phyloP scores from a whole-genome alignment of 2,797 vertebrate genomes.

The Pempheris klunzingeri region DNA sequence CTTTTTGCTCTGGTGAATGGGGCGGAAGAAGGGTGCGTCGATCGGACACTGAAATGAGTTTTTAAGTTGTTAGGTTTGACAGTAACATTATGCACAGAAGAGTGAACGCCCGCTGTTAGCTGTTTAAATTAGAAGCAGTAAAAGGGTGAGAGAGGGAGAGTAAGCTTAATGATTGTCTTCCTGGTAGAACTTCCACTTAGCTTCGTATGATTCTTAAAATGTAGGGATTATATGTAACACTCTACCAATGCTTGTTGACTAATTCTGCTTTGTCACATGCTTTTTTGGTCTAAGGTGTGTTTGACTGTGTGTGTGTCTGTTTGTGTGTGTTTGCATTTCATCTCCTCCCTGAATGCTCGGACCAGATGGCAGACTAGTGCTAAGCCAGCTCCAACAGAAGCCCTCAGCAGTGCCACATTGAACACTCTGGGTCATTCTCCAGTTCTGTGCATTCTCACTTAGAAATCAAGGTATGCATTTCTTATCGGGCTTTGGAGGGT shows the following conservation, averaged over 20 bases:
- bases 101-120: no score
- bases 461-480: not conserved
- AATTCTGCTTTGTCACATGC: not conserved
- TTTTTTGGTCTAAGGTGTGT: not conserved
- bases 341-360: not conserved
- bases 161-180: no score
- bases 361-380: constrained; percentile 30
- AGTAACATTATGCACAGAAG: no score
- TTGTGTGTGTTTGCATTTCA: not conserved
- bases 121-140: no score
- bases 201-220: no score
- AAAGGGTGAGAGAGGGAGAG: no score
- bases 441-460: not conserved
- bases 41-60: no score
- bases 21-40: no score
- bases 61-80: no score
- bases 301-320: not conserved
- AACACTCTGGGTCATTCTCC: constrained; percentile 2
- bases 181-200: no score
- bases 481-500: not conserved
- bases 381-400: constrained; percentile 20
- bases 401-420: constrained; percentile 16
- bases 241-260: not conserved
- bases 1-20: no score
- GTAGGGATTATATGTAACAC: not conserved